Conservation (phyloP, 2,888 invertebrate genomes). For the Acanthosoma haemorrhoidale region DNA sequence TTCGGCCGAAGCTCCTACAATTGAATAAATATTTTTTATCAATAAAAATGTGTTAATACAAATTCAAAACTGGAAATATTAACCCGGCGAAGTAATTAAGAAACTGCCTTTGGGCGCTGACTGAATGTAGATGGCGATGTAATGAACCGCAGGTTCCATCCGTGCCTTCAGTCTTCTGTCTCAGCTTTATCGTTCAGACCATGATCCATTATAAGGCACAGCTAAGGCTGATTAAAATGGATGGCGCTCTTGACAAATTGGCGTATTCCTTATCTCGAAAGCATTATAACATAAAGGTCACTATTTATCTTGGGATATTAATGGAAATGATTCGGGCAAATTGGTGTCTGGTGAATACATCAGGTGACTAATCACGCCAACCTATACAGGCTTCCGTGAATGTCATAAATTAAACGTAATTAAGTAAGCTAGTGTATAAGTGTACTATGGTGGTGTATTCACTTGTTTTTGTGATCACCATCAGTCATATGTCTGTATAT, state of each 20-base stretch:
- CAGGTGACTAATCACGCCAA: not conserved
- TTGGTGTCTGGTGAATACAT: not conserved
- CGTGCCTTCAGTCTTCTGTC: too few relatives aligned
- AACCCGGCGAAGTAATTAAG: not conserved
- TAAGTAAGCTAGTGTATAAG: too few relatives aligned
- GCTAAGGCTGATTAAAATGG: constrained; percentile 3
- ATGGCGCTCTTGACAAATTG: not conserved
- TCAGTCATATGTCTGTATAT: too few relatives aligned
- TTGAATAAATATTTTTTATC: too few relatives aligned
- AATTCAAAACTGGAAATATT: too few relatives aligned
- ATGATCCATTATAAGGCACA: not conserved
- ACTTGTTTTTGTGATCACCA: too few relatives aligned
- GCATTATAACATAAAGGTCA: not conserved
- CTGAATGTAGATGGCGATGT: not conserved
- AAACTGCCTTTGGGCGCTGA: not conserved
- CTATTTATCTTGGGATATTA: not conserved
- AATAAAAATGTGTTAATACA: too few relatives aligned
- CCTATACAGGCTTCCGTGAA: not conserved
- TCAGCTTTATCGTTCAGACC: not conserved
- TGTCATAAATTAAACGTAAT: too few relatives aligned
- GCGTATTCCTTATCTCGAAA: not conserved
- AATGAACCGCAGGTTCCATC: not conserved
- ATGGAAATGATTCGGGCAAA: constrained; percentile 9
- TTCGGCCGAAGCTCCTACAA: too few relatives aligned
- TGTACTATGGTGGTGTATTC: too few relatives aligned